phyloP scores from a whole-genome alignment of 2,888 invertebrate genomes.

The Ceramica pisi region DNA sequence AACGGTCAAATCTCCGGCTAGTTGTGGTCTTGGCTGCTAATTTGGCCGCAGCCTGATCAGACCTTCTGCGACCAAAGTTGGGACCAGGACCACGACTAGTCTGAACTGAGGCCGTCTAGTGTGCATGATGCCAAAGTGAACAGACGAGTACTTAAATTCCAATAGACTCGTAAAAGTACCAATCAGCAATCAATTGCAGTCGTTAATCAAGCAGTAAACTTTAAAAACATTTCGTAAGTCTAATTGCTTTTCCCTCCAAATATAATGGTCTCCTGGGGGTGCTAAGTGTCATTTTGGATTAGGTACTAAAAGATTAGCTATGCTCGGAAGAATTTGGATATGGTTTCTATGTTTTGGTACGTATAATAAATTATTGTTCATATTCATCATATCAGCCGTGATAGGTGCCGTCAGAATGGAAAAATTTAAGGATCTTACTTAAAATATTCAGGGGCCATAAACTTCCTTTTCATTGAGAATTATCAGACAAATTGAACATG shows the following conservation, averaged over 20 bases:
- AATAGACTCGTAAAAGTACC: slow-evolving; percentile 14
- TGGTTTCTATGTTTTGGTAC: slow-evolving; percentile 30
- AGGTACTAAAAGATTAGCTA: not conserved
- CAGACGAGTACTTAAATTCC: not conserved
- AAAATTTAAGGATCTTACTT: too few species aligned
- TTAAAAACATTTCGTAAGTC: slow-evolving; percentile 15
- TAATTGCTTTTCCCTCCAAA: slow-evolving; percentile 29
- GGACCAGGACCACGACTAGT: too few species aligned
- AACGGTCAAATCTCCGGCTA: too few species aligned
- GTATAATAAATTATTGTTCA: slow-evolving; percentile 5
- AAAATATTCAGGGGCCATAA: too few species aligned
- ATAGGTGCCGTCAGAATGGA: too few species aligned
- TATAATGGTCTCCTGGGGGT: not conserved
- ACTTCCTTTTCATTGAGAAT: too few species aligned
- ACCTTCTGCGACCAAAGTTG: too few species aligned
- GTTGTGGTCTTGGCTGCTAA: too few species aligned
- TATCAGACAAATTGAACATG: too few species aligned
- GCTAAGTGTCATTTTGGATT: not conserved
- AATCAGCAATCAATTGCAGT: slow-evolving; percentile 20
- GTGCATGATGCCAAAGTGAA: not conserved
- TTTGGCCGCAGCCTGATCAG: too few species aligned
- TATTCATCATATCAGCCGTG: too few species aligned
- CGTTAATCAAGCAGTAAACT: slow-evolving; percentile 16
- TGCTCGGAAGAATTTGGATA: slow-evolving; percentile 16
- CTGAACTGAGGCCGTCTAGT: too few species aligned